Conservation (phyloP, 2,797 vertebrate genomes). For the Oryzias dopingdopingensis region DNA sequence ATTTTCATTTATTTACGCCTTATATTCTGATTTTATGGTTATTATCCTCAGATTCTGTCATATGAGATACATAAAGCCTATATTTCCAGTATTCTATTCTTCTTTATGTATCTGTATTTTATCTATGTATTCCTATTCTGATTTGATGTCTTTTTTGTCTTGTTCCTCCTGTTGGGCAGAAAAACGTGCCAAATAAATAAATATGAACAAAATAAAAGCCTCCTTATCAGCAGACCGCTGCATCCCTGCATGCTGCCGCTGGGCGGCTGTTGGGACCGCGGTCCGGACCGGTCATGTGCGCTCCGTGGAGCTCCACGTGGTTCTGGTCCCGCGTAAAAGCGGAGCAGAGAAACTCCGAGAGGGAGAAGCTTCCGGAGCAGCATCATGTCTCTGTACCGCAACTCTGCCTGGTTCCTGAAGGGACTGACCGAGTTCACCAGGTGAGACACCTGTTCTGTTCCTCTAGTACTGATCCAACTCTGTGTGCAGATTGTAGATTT, state of each 20-base stretch:
- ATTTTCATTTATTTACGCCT: too few species aligned
- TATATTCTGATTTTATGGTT: too few species aligned
- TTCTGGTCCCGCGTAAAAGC: conserved; percentile 55
- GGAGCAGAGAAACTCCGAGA: conserved; percentile 25
- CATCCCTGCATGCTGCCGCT: conserved; percentile 21
- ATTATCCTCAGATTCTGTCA: too few species aligned
- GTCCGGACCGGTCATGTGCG: conserved; percentile 17
- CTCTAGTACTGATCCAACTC: neutral
- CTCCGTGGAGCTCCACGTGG: conserved; percentile 59
- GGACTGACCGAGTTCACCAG: conserved; percentile 81
- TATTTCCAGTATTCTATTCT: too few species aligned
- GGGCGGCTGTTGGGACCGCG: conserved; percentile 35
- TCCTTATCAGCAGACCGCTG: neutral
- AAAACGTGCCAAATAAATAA: too few species aligned
- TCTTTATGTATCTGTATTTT: too few species aligned
- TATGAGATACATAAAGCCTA: too few species aligned
- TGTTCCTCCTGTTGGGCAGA: too few species aligned
- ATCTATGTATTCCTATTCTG: too few species aligned
- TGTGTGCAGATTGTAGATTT: too few species aligned
- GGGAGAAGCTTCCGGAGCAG: conserved; percentile 45
- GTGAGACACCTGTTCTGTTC: conserved; percentile 51
- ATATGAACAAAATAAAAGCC: too few species aligned
- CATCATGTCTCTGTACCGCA: conserved; percentile 81
- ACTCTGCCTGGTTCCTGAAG: conserved; percentile 81
- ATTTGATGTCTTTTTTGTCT: too few species aligned